Conservation (phyloP, 2,113 vertebrate genomes). For the Oryzias celebensis region DNA sequence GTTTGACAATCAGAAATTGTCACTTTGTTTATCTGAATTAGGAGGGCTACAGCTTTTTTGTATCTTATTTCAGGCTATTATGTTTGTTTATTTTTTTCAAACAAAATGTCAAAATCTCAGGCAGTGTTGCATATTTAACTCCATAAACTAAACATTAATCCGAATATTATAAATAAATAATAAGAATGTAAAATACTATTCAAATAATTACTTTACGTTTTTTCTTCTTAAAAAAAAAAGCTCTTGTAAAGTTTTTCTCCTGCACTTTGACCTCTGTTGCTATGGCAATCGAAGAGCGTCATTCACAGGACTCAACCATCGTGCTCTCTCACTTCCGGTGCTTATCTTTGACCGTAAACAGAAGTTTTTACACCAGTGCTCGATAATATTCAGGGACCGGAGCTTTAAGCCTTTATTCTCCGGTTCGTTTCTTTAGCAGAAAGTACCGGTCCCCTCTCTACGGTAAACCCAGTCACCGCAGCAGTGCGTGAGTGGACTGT, state of each 20-base stretch:
- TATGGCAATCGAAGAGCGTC: conserved; percentile 78
- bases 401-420: not conserved
- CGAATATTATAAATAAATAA: not conserved
- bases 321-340: conserved; percentile 26
- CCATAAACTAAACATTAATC: no score
- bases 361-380: not conserved
- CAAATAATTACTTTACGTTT: no score
- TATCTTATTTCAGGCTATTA: no score
- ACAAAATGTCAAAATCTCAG: no score
- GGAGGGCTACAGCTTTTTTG: no score
- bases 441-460: not conserved
- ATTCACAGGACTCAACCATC: conserved; percentile 48
- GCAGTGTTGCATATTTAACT: no score
- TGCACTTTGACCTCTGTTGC: conserved; percentile 51
- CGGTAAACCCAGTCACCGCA: not conserved
- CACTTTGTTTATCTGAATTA: no score
- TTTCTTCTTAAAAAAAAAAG: no score
- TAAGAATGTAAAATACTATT: not conserved
- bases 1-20: no score
- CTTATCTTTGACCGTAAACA: not conserved
- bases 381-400: not conserved
- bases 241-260: not conserved
- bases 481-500: not conserved
- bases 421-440: not conserved
- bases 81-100: no score